Conservation (phyloP, 2,113 vertebrate genomes). For the Mesoclemmys tuberculata region DNA sequence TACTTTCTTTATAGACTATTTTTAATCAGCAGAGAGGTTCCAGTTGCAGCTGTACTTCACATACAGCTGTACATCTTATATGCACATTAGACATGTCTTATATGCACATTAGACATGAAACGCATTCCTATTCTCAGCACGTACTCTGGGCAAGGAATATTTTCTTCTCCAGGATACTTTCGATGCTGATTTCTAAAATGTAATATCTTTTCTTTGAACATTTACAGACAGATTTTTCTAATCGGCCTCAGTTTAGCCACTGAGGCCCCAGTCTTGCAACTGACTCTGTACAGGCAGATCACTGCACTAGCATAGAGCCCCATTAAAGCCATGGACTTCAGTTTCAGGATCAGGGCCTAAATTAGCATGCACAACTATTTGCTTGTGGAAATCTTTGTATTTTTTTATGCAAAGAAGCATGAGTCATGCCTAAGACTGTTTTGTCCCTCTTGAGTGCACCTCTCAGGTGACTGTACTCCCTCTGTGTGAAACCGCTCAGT, state of each 20-base stretch:
- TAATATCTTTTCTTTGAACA: neutral
- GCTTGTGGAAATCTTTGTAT: fast-evolving
- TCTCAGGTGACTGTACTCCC: too few species aligned
- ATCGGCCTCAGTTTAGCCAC: neutral
- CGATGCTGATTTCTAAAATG: neutral
- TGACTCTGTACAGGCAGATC: neutral
- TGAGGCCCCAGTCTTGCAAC: neutral
- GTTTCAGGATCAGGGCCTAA: neutral
- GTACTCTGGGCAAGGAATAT: neutral
- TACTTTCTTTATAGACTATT: neutral
- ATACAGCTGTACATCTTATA: neutral
- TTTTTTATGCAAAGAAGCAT: neutral
- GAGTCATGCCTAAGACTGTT: too few species aligned
- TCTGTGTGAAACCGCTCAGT: too few species aligned
- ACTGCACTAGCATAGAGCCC: neutral
- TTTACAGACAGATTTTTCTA: neutral
- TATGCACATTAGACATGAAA: neutral
- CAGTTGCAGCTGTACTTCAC: neutral
- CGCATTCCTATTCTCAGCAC: neutral
- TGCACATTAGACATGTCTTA: neutral
- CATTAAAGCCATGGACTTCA: neutral
- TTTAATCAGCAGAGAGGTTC: neutral
- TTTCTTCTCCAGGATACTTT: neutral
- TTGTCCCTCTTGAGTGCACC: too few species aligned
- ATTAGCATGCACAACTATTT: neutral